phyloP scores from a whole-genome alignment of 2,113 vertebrate species.

The Scomber japonicus region DNA sequence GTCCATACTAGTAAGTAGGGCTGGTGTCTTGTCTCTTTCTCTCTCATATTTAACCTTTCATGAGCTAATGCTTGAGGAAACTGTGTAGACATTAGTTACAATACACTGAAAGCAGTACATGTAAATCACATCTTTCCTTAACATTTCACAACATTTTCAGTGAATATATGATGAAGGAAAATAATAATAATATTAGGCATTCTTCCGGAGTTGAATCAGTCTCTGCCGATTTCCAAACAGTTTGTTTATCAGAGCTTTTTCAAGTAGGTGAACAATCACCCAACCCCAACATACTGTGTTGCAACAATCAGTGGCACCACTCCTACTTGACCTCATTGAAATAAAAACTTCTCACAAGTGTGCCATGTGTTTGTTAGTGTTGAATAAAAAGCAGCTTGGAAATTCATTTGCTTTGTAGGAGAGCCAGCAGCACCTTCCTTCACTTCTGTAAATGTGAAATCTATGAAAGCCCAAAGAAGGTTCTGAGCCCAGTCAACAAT shows the following conservation, averaged over 20 bases:
- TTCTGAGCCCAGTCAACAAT: too few species aligned
- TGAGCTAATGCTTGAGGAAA: conserved; percentile 6
- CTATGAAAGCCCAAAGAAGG: too few species aligned
- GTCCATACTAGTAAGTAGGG: conserved; percentile 30
- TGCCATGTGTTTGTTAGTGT: neutral
- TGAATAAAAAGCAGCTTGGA: conserved; percentile 19
- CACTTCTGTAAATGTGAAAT: too few species aligned
- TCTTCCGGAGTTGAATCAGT: conserved; percentile 4
- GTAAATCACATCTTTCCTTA: neutral
- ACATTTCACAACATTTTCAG: neutral
- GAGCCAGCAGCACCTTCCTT: too few species aligned
- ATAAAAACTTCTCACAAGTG: conserved; percentile 8
- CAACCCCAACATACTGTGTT: neutral
- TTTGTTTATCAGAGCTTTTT: conserved; percentile 32
- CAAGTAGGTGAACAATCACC: conserved; percentile 26
- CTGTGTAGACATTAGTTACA: conserved; percentile 1
- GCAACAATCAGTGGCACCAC: conserved; percentile 25
- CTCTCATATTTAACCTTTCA: neutral
- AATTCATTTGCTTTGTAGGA: conserved; percentile 6
- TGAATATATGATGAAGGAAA: neutral
- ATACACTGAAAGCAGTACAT: neutral
- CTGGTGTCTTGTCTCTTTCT: neutral
- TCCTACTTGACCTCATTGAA: conserved; percentile 10
- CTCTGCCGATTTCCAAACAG: neutral
- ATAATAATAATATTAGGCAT: neutral